These are phyloP conservation scores for Megalonaias nervosa DNA, from an alignment of 1,140 invertebrate species.

Conservation along the genomic window DNA sequence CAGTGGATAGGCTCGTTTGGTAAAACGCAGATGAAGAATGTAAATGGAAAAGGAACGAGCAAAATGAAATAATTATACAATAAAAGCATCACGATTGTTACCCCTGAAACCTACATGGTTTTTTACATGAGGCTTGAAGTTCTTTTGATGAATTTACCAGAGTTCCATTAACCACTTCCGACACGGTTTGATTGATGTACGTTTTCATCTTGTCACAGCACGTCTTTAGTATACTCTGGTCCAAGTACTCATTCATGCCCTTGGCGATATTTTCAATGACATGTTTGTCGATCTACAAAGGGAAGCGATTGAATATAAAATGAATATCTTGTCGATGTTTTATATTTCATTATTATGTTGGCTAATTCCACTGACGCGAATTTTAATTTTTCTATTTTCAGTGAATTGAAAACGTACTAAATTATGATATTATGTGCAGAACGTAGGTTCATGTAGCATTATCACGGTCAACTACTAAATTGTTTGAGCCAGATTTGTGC, in stretches of 20 bases:
- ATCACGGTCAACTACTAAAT: too few species aligned
- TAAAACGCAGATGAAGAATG: too few species aligned
- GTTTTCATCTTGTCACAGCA: too few species aligned
- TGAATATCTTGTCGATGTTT: too few species aligned
- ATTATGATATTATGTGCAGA: neutral
- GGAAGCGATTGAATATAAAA: neutral
- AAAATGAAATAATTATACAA: neutral
- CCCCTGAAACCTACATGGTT: conserved; percentile 18
- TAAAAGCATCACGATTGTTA: neutral
- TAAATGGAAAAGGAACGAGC: too few species aligned
- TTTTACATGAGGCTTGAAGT: conserved; percentile 1
- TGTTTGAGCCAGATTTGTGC: too few species aligned
- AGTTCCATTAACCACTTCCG: neutral
- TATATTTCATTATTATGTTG: neutral
- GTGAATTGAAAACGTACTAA: neutral
- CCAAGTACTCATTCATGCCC: conserved; percentile 7
- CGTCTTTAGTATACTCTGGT: conserved; percentile 34
- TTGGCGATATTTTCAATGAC: conserved; percentile 28
- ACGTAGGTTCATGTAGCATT: neutral
- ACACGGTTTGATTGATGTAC: neutral
- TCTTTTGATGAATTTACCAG: neutral
- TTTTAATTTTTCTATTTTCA: neutral
- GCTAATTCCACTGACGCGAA: neutral
- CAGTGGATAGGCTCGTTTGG: neutral
- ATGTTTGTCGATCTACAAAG: conserved; percentile 29